Base-by-base conservation (phyloP, 2,113 vertebrate genomes). In the Prolemur simus region DNA sequence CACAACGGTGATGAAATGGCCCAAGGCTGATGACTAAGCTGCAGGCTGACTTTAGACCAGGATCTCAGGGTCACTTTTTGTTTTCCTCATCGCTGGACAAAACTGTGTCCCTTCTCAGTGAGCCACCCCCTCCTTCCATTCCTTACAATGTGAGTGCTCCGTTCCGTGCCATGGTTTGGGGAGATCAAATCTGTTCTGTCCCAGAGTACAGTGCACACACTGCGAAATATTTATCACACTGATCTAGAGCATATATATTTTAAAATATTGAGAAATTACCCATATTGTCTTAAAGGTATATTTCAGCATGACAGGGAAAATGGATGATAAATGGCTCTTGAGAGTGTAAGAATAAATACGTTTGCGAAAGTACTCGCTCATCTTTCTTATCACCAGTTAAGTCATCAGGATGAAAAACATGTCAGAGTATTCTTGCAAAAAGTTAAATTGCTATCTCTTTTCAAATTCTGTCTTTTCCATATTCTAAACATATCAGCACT, bases 281-380 rank as follows among this genome's bases (percentile, higher is more conserved):
- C 23, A 5, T 34, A 9, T 68, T 93, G 83, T 78, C 60, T 60
- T n/a, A 8, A 47, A 54, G 73, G 37, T 15, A 1, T 49, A 27
- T 39, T 95, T 95, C 63, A 37, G 58, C 21, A 12, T 21, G 91
- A 47, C 20, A 87, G 52, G 23, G 45, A 68, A 56, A 58, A 56
- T 6, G 3, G 66, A 39, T 56, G 77, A 49, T 8, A 73, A 66
- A 63, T 25, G 73, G 73, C 5, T 85, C 54, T 56, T 14, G 66
- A 60, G 49, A 56, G 37, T 9, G 14, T 37, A 5, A 63, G 25
- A 25, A 60, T n/a, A 63, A 87, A 27, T 2, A 5, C 27, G 54
- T 77, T 77, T 58, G 37, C 1, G 39, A 5, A 58, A 29, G 39
- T 32, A 25, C 39, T 8, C 4, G 56, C 29, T 20, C 76, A 1